A percentile compares a stretch with the other conserved stretches of the same genome.
phyloP scores from a whole-genome alignment of 37 sponge, comb jelly and placozoan species.

The Chondrosia reniformis region DNA sequence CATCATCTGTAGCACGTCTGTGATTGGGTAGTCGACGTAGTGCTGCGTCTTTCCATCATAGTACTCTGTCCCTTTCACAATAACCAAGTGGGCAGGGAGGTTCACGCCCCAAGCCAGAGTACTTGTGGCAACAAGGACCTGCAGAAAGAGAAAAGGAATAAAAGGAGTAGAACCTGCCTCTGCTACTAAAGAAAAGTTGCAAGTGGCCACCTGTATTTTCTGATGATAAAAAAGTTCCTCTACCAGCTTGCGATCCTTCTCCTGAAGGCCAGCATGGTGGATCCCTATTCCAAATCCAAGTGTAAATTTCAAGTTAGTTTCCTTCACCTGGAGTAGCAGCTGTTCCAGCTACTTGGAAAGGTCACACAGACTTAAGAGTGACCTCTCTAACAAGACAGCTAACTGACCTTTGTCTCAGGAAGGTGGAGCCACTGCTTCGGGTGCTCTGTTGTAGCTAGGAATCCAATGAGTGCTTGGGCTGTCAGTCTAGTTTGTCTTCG shows the following conservation, averaged over 20 bases:
- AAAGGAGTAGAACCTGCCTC: not conserved
- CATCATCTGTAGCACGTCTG: conserved; percentile 99
- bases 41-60: conserved; percentile 94
- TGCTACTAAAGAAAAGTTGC: not conserved
- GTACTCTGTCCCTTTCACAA: conserved; percentile 98
- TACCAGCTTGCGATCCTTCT: conserved; percentile 83
- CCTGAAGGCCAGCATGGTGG: conserved; percentile 96
- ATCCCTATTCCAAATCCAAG: conserved; percentile 94
- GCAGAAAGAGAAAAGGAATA: not conserved
- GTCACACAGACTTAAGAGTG: too few relatives aligned
- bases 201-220: conserved; percentile 91
- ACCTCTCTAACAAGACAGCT: not conserved
- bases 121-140: conserved; percentile 91
- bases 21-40: conserved; percentile 98
- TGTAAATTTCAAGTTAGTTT: conserved; percentile 79
- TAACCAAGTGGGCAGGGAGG: conserved; percentile 97
- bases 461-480: conserved; percentile 88
- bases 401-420: conserved; percentile 64
- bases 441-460: conserved; percentile 60
- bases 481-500: conserved; percentile 98
- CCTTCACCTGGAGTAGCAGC: conserved; percentile 49
- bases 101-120: conserved; percentile 99
- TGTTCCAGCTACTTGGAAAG: conserved; percentile 52
- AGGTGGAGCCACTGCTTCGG: conserved; percentile 98
- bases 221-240: conserved; percentile 92